phyloP scores from a whole-genome alignment of 2,113 vertebrate genomes.

The Grallaria varia region DNA sequence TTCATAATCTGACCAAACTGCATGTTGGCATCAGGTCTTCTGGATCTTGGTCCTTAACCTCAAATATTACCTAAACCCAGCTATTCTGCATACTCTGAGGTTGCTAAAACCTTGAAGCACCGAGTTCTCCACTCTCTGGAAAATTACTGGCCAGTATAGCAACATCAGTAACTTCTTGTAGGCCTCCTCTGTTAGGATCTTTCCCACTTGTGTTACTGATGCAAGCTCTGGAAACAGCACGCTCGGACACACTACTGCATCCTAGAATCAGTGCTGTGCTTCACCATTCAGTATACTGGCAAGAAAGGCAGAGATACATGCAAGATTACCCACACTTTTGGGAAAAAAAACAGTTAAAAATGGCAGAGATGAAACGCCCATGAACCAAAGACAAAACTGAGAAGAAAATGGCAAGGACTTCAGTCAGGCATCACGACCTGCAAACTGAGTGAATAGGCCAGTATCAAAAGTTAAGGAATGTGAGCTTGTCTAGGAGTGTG shows the following conservation, averaged over 20 bases:
- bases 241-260: neutral
- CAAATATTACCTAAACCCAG: neutral
- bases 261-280: neutral
- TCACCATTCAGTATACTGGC: accelerated
- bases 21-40: neutral
- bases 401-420: neutral
- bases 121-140: neutral
- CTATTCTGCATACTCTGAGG: neutral
- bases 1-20: neutral
- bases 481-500: neutral
- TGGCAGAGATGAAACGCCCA: neutral
- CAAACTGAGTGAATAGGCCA: neutral
- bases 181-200: neutral
- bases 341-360: neutral
- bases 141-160: neutral
- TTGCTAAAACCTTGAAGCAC: neutral
- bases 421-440: neutral
- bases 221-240: neutral
- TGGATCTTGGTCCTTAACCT: neutral
- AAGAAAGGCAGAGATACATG: neutral
- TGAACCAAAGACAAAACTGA: neutral
- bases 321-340: neutral
- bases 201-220: neutral
- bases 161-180: neutral
- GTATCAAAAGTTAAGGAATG: neutral